Conservation (phyloP, 2,113 vertebrate genomes). For the Hypocryptadius cinnamomeus region DNA sequence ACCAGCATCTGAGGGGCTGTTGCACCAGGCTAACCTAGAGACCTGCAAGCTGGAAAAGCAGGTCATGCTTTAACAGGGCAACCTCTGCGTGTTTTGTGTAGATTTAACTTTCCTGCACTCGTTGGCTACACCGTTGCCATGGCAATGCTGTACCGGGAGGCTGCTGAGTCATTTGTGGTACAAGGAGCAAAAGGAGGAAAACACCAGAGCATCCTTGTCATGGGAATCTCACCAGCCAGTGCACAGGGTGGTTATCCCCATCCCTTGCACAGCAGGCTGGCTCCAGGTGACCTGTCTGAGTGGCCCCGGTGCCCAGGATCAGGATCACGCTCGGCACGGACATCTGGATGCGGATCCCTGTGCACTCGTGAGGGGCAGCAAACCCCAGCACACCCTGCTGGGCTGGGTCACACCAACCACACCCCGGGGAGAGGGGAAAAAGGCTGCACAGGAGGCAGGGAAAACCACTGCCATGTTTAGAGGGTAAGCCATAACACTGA, state of each 20-base stretch:
- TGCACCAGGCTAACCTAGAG: neutral
- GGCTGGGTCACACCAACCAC: neutral
- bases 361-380: neutral
- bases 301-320: accelerated
- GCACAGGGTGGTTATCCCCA: neutral
- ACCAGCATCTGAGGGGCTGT: neutral
- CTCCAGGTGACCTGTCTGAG: accelerated
- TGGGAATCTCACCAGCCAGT: neutral
- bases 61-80: neutral
- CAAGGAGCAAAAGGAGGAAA: neutral
- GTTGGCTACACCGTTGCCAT: neutral
- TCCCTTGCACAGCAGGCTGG: neutral
- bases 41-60: neutral
- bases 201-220: neutral
- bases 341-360: accelerated
- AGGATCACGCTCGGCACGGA: neutral
- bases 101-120: neutral
- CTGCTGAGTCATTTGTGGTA: neutral
- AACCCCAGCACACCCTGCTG: neutral
- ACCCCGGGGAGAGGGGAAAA: neutral
- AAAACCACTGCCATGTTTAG: neutral
- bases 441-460: neutral
- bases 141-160: neutral
- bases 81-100: accelerated
- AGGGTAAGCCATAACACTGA: neutral